Evolutionary conservation across 2,888 invertebrate species (phyloP), one percentile per base, ranked within the genome.

Genomic region (Tenthredo livida): DNA sequence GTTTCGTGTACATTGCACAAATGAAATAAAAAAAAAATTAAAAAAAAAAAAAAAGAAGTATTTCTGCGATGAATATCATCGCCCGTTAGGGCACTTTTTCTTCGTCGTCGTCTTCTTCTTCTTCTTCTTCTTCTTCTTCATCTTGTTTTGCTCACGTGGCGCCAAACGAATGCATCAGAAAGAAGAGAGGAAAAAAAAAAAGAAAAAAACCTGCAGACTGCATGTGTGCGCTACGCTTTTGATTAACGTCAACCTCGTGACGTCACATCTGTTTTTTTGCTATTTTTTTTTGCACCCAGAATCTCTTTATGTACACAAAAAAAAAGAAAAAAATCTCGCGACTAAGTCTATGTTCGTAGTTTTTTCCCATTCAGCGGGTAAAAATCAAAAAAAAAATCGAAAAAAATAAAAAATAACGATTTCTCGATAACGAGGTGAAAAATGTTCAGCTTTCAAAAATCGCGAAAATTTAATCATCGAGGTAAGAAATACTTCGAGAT

Each of bases 11-110:
- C 54, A n/a, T 54, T 54, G 54, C 54, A 54, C 33, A 47, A 47
- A 47, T 4, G 2, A 17, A 47, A 47, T 2, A 15, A 15, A 47
- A 47, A 50, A n/a, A n/a, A n/a, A n/a, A n/a, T n/a, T n/a, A n/a
- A n/a, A 7, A n/a, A 7, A 54, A 54, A 6, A 6, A n/a, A n/a
- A 54, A n/a, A 33, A 37, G 25, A 37, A 37, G 70, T n/a, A 29
- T 37, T 70, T 70, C 7, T 70, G 54, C 54, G 78, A 78, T 78
- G 33, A 78, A 78, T 78, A 78, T 54, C 50, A 33, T 33, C 78
- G 9, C 10, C 77, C 50, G 43, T 77, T 33, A 77, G n/a, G 58
- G 37, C 12, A 47, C 77, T 54, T 54, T 37, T 54, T 37, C 7
- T 37, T 37, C 33, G 33, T 33, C 29, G 29, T 33, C 4, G 33